Evolutionary conservation across 2,888 invertebrate species (phyloP), one percentile per base, ranked within the genome.

Genomic region (Papilio protenor): DNA sequence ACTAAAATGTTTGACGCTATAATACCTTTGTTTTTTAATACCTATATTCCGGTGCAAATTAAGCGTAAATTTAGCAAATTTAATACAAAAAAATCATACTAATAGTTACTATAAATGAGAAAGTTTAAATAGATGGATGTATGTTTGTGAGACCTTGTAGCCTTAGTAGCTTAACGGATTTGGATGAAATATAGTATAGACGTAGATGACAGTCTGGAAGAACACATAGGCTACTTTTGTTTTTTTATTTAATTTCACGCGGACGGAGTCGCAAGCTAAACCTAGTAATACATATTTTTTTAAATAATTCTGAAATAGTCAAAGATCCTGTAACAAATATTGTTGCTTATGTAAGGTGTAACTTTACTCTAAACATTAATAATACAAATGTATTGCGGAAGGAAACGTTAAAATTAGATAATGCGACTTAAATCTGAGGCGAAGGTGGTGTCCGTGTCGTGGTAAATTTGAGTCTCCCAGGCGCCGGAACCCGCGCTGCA

Each of bases 371-470:
- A 40, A 40, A 40, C 40, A 40, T 40, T 71, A 23, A 49, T 21
- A n/a, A 47, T 71, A 49, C 70, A 71, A 71, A 71, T 49, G 49
- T 59, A 71, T 55, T 21, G 57, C 57, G 23, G 12, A 16, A 8
- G 21, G 52, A 21, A 57, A 75, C 33, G 33, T 52, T 40, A 33
- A 72, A 72, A 64, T 72, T 40, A 77, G 64, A 73, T 64, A 77
- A 77, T 61, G 72, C 64, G 73, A 77, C 64, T 64, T 77, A 73
- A 77, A 77, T 77, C 45, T 55, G 12, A 49, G n/a, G 21, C 64
- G 72, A 72, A 73, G 64, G 27, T 23, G 55, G 72, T 77, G 72
- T 64, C 72, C 11, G 52, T 77, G 72, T 49, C 72, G 76, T 33
- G 64, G 61, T 72, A 27, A 52, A 73, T 77, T 40, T 55, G n/a